Evolutionary conservation across 2,113 vertebrate species (phyloP), one percentile per base, ranked within the genome.

Genomic region (Ursus arctos): DNA sequence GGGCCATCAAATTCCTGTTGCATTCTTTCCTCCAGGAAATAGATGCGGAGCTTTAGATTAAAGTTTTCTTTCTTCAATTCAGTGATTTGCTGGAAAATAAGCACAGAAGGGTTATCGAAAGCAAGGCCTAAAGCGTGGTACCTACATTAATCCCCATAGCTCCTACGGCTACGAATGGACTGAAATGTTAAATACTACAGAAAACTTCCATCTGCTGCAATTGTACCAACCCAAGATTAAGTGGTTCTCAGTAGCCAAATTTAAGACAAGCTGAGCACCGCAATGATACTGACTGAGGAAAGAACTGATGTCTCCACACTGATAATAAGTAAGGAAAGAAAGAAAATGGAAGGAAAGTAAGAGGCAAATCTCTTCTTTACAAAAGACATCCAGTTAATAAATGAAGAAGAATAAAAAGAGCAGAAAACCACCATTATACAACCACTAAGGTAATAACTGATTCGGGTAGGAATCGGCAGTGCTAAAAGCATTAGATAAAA

Each of bases 61-160:
- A 99, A 99, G 98, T 99, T 99, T 95, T 99, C 99, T 97, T 99
- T 99, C 98, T 99, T 99, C 98, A 99, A 97, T 81, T 99, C 99
- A 74, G 99, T 99, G 98, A 99, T 99, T 99, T 99, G 99, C 99
- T 99, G 97, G 7, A 79, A 98, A 96, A 97, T 18, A 97, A 98
- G 36, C 82, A 61, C 43, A 91, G 88, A 86, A 6, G 11, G 79
- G 22, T 95, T 74, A 96, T 14, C 15, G 43, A 51, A 53, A 82
- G 69, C 47, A 65, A 89, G 31, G 28, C 43, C 82, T 21, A 40
- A 90, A 9, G 10, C 47, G 36, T 9, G 6, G 15, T 18, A 65
- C 77, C 79, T 61, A 16, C 43, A 43, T 11, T 84, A 71, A 61
- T 19, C 13, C 67, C 67, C 51, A 5, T 0, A 43, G 83, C 31